A percentile compares a stretch with the other conserved stretches of the same genome.
phyloP scores from a whole-genome alignment of 2,888 invertebrate genomes.

The Lepidocyrtoides sp. region DNA sequence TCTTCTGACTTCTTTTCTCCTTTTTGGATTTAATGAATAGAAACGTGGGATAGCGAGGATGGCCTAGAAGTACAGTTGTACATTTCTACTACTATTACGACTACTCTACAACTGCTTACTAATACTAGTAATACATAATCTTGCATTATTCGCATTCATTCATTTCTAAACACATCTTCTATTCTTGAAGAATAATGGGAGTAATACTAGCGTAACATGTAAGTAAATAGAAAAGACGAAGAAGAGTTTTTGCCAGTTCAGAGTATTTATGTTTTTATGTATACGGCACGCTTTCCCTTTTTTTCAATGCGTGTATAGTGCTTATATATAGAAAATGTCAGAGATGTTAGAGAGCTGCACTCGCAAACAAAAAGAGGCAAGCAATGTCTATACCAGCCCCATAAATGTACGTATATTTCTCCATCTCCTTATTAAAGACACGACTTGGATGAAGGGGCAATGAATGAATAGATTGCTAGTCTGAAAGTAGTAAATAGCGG shows the following conservation, averaged over 20 bases:
- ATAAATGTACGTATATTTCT: background rate
- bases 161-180: constrained; percentile 40
- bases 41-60: constrained; percentile 7
- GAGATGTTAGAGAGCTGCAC: background rate
- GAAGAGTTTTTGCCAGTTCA: background rate
- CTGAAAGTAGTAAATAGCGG: background rate
- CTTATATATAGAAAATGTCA: background rate
- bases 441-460: background rate
- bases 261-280: background rate
- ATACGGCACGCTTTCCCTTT: constrained; percentile 3
- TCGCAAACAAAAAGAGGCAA: background rate
- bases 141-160: constrained; percentile 63
- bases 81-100: too few species aligned
- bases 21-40: constrained; percentile 59
- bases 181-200: constrained; percentile 42
- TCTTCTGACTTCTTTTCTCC: constrained; percentile 22
- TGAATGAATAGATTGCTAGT: constrained; percentile 19
- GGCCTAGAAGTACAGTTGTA: constrained; percentile 1
- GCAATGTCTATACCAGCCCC: background rate
- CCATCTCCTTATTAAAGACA: background rate
- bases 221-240: background rate
- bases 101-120: too few species aligned
- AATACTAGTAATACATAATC: constrained; percentile 33
- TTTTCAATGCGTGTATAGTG: background rate
- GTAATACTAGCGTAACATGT: background rate